Percentiles rank a stretch among this genome's conserved stretches.
Evolutionary conservation across 1,140 invertebrate genomes (phyloP).

Genomic region (Nymphalis io): DNA sequence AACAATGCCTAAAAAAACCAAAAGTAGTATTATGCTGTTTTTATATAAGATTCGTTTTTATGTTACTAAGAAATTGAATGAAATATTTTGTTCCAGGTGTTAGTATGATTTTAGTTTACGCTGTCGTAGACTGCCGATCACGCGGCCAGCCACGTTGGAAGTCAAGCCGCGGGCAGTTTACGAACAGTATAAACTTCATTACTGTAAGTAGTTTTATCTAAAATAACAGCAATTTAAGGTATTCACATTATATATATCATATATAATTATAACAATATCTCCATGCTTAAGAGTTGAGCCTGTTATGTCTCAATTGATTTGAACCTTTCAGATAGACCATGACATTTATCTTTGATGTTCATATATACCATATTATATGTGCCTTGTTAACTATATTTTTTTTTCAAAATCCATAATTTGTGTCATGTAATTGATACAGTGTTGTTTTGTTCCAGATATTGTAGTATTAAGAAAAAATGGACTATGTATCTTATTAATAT

Average conservation of each 20-base stretch:
- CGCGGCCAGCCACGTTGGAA: not conserved
- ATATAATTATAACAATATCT: too few relatives aligned
- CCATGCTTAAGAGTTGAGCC: too few relatives aligned
- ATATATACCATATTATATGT: too few relatives aligned
- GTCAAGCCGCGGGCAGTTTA: not conserved
- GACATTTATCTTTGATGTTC: too few relatives aligned
- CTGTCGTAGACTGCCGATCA: not conserved
- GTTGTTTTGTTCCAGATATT: not conserved
- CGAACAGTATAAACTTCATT: not conserved
- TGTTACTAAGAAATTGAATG: too few relatives aligned
- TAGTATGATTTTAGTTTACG: slow-evolving; percentile 3
- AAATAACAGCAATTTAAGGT: too few relatives aligned
- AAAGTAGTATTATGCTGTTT: too few relatives aligned
- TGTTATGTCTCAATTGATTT: too few relatives aligned
- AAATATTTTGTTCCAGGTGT: slow-evolving; percentile 9
- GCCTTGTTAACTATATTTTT: not conserved
- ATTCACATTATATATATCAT: too few relatives aligned
- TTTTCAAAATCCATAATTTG: not conserved
- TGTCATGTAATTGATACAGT: not conserved
- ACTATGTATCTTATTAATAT: not conserved
- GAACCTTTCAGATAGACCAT: too few relatives aligned
- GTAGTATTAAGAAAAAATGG: not conserved
- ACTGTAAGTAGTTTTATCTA: not conserved
- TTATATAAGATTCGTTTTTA: too few relatives aligned
- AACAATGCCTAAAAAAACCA: too few relatives aligned